Evolutionary conservation across 1,140 invertebrate species (phyloP), one percentile per base, ranked within the genome.

Genomic region (Drosophila lowei): DNA sequence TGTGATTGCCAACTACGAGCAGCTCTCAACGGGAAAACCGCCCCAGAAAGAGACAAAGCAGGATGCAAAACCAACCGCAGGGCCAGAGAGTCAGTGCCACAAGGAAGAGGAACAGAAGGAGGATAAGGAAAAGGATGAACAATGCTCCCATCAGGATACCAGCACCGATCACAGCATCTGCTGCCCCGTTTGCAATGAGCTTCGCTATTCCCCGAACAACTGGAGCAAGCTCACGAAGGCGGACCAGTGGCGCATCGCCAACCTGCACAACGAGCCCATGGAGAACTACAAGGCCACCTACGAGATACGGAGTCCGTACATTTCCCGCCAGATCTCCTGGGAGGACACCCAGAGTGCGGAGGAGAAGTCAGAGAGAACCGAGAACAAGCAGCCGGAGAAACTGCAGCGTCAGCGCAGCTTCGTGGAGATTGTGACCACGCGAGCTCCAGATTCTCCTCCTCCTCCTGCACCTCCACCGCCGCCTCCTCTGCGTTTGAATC

Each of bases 211-310:
- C 3, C 81, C 81, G 1, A 77, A 67, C 13, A 83, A 79, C 13
- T 89, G 85, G 85, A 73, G 66, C 21, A 89, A 89, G 13, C 59
- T 89, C 0, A 89, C 13, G 9, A 74, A 77, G n/a, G 79, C 80
- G 8, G 85, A 89, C 55, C 85, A 85, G n/a, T 89, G 86, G 86
- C 80, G 85, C 30, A 64, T 90, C 6, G 85, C 83, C 34, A 89
- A 89, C 52, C 41, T 89, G 11, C 66, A 65, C 6, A 78, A 81
- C 23, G 89, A 90, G 25, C 55, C 61, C n/a, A 49, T 89, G 53
- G 67, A 77, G 43, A 90, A 83, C 34, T 90, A 90, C 53, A 78
- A 88, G 52, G 84, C 89, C 54, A 90, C 89, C 55, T 90, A 90
- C 49, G 89, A 90, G 52, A 66, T 90, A 18, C 79, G 85, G 6